Evolutionary conservation across 2,113 vertebrate genomes (phyloP), one percentile per base, ranked within the genome.

Genomic region (Cebidichthys violaceus): DNA sequence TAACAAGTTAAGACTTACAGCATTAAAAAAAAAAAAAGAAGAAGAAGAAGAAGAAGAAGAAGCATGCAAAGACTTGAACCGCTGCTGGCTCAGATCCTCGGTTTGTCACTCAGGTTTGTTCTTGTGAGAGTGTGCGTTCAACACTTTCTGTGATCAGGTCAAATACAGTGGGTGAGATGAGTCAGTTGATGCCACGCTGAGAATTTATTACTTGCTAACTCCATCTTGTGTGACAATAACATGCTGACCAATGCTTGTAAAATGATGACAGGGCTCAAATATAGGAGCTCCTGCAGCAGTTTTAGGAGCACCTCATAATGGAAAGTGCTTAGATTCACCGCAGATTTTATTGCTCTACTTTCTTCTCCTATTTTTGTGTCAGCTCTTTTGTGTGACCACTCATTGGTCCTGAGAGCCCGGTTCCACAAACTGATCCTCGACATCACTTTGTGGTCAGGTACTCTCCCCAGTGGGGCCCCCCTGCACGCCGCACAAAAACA

Each of bases 361-460:
- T 91, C 62, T 82, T 82, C 84, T 87, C 43, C 72, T 86, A 73
- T 90, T 88, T 89, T 88, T 82, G 69, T 75, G 83, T 86, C 88
- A 79, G 70, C 76, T 79, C 84, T 82, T 87, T 88, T 82, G 87
- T 85, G 59, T 60, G 78, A 80, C 85, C 70, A 41, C 70, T 88
- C 85, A 65, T 74, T 80, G 47, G n/a, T 55, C 75, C 47, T 77
- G 27, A 84, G 69, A 24, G 1, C 37, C 77, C 64, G 82, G 84
- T 92, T 81, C 77, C 81, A 73, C 85, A 73, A 82, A 86, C 75
- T 82, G 87, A 89, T 90, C 68, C 1, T 77, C 61, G 13, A 86
- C 86, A 86, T 82, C 83, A 85, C 80, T 84, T 81, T 91, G 91
- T 45, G 91, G 91, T 85, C 39, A 41, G 90, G 90, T 80, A 82